Base-by-base conservation (phyloP, 2,113 vertebrate species). In the Girardinichthys multiradiatus region DNA sequence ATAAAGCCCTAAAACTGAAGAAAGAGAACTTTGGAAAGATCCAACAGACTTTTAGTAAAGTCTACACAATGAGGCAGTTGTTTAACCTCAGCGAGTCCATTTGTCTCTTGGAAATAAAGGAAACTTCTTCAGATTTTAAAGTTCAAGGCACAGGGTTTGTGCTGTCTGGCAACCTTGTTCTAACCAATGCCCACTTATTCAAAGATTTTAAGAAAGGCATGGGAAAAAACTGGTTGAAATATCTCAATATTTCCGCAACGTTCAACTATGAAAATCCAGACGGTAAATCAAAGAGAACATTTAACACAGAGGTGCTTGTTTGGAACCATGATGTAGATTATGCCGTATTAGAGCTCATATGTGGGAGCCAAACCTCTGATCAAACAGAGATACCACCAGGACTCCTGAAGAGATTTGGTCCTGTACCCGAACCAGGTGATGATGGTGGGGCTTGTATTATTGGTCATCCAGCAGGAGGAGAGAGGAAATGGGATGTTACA, bases 1-100 rank as follows among this genome's bases (percentile, higher is more conserved):
- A 74, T 28, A 0, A 27, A 31, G 6, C 1, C 1, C 31, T 81
- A 12, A 30, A 62, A 0, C 13, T 63, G 19, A 67, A 13, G 51
- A 76, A 69, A 33, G 69, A 83, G 45, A 9, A 76, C 28, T 86
- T 69, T 76, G 80, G 86, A 45, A 88, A 83, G 67, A 81, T 83
- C 30, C 35, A 14, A 7, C 29, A 74, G 9, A 48, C 62, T 1
- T 87, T 87, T 9, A 39, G 68, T 73, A 51, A 81, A 51, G 63
- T 85, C 26, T 30, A 73, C 68, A 0, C 58, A 76, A 17, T 83
- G 11, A 28, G 1, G 21, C 4, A 64, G 7, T 31, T 88, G 67
- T 8, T 81, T 0, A 0, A 69, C 3, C 54, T 66, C 30, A 62
- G 78, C 0, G 0, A 69, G 17, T 88, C 76, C 0, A 67, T 88